Conservation (phyloP, 2,888 invertebrate species). For the Atrina japonica region DNA sequence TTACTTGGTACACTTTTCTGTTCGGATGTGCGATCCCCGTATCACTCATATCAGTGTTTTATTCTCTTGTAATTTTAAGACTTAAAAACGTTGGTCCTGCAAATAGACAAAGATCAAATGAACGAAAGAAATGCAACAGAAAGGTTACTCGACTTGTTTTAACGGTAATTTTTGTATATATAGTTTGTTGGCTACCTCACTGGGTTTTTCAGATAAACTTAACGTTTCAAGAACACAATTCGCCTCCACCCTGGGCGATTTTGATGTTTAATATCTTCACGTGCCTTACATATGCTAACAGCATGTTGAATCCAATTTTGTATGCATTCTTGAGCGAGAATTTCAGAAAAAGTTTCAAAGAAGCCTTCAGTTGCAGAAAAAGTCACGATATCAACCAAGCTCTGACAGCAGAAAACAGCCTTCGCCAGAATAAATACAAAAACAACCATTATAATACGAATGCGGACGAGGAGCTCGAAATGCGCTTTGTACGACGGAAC, state of each 20-base stretch:
- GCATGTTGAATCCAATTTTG: constrained; percentile 78
- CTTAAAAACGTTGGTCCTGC: constrained; percentile 75
- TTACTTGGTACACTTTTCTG: constrained; percentile 78
- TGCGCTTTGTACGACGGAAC: not conserved
- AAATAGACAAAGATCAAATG: constrained; percentile 70
- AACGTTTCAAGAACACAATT: constrained; percentile 50
- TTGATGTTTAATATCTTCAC: constrained; percentile 74
- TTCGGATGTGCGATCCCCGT: constrained; percentile 77
- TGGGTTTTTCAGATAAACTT: constrained; percentile 76
- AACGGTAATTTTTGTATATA: constrained; percentile 77
- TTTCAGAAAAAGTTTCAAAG: constrained; percentile 77
- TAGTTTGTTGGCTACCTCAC: constrained; percentile 79
- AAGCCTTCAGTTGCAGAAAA: constrained; percentile 76
- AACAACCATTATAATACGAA: not conserved
- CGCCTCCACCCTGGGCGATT: constrained; percentile 53
- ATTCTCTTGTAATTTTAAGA: constrained; percentile 74
- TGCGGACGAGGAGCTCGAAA: no score
- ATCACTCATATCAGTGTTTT: constrained; percentile 76
- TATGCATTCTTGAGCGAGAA: constrained; percentile 79
- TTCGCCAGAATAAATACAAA: constrained; percentile 14
- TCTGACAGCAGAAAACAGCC: constrained; percentile 53
- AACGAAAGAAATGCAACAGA: constrained; percentile 73
- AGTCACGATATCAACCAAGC: constrained; percentile 54
- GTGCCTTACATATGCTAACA: constrained; percentile 77
- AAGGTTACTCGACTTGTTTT: constrained; percentile 78